Evolutionary conservation across 1,140 invertebrate genomes (phyloP).

Genomic region (Pantala flavescens): DNA sequence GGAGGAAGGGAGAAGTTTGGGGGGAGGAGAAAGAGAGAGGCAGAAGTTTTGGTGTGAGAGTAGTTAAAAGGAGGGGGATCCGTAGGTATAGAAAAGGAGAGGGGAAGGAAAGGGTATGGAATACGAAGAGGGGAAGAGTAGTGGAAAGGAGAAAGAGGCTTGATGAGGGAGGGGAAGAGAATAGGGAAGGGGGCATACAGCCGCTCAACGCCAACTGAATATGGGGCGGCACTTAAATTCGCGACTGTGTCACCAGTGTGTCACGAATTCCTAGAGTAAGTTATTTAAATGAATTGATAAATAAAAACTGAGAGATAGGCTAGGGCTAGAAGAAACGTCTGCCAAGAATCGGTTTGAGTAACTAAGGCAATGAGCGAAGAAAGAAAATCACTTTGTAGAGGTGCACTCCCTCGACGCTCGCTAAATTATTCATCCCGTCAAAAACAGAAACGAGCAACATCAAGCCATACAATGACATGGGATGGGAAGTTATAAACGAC

Average conservation of each 20-base stretch:
- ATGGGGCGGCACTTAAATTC: constrained; percentile 1
- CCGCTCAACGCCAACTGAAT: constrained; percentile 2
- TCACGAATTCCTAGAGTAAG: background rate
- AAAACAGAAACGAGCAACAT: background rate
- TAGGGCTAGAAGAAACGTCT: too few species aligned
- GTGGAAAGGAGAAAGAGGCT: background rate
- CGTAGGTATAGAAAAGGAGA: background rate
- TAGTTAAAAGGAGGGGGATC: background rate
- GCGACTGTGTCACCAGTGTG: constrained; percentile 6
- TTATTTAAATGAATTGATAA: background rate
- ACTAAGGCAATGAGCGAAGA: too few species aligned
- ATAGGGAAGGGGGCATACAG: background rate
- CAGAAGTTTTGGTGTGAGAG: background rate
- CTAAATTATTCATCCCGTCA: constrained; percentile 2
- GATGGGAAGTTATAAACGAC: background rate
- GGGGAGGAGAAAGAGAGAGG: background rate
- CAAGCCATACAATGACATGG: constrained; percentile 8
- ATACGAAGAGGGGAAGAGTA: background rate
- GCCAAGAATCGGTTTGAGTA: too few species aligned
- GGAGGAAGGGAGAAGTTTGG: background rate
- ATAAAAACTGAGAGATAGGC: too few species aligned
- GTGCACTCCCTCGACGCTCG: background rate
- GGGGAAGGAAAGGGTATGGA: background rate
- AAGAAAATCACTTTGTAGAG: too few species aligned
- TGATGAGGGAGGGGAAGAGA: background rate